Evolutionary conservation across 2,888 invertebrate species (phyloP).

Genomic region (Heliconius ismenius): DNA sequence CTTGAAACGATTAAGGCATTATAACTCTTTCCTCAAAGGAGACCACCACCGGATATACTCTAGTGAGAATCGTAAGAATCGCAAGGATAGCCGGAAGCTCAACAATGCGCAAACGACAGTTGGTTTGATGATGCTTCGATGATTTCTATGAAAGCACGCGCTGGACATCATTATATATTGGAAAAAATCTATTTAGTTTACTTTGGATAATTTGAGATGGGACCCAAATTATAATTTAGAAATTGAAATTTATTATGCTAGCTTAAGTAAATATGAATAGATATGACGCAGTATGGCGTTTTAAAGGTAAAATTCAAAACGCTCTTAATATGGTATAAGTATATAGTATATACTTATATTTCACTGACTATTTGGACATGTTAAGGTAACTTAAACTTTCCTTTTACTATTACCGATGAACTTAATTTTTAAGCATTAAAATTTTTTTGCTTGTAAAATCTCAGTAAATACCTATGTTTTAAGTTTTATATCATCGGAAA

Average conservation of each 20-base stretch:
- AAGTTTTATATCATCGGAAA: no score
- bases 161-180: conserved; percentile 48
- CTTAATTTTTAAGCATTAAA: no score
- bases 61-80: conserved; percentile 14
- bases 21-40: conserved; percentile 48
- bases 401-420: no score
- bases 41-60: conserved; percentile 48
- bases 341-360: no score
- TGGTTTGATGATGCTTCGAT: conserved; percentile 50
- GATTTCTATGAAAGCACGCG: conserved; percentile 49
- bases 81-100: conserved; percentile 49
- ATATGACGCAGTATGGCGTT: not conserved
- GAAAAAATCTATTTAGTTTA: not conserved
- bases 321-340: no score
- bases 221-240: no score
- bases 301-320: not conserved
- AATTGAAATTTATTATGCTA: no score
- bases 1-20: conserved; percentile 42
- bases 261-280: not conserved
- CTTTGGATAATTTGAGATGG: no score
- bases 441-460: no score
- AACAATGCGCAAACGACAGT: conserved; percentile 49
- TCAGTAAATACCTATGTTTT: no score
- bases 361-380: no score
- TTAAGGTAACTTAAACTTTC: no score